These are phyloP conservation scores for Oncorhynchus gorbuscha DNA, from an alignment of 2,113 vertebrate species.

Conservation along the genomic window DNA sequence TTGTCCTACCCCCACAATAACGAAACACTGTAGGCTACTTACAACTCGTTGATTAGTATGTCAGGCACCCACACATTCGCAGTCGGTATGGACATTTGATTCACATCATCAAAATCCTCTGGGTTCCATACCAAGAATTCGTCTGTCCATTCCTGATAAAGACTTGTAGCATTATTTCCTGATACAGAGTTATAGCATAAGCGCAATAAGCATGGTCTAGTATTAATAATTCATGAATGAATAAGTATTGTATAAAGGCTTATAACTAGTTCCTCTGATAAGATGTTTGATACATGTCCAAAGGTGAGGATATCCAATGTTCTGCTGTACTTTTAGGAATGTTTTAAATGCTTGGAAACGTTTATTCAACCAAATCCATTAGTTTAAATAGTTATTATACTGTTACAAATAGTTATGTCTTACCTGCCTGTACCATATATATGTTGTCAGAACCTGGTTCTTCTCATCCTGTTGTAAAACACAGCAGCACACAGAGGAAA, in stretches of 20 bases:
- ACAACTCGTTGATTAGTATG: slow-evolving; percentile 99
- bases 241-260: no score
- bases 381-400: background rate
- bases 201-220: background rate
- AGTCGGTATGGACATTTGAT: slow-evolving; percentile 84
- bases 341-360: background rate
- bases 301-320: no score
- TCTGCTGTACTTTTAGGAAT: background rate
- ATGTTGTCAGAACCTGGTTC: slow-evolving; percentile 96
- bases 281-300: no score
- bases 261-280: no score
- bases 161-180: slow-evolving; percentile 90
- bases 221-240: no score
- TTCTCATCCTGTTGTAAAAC: slow-evolving; percentile 88
- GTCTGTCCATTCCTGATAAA: slow-evolving; percentile 86
- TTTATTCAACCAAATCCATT: background rate
- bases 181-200: background rate
- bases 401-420: slow-evolving; percentile 18
- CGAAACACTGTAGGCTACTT: slow-evolving; percentile 76
- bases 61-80: slow-evolving; percentile 94
- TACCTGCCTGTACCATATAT: slow-evolving; percentile 98
- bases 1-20: no score
- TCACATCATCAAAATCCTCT: slow-evolving; percentile 84
- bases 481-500: background rate
- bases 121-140: slow-evolving; percentile 96